phyloP scores from a whole-genome alignment of 1,140 invertebrate genomes.

The Oncopodura yosiiana region DNA sequence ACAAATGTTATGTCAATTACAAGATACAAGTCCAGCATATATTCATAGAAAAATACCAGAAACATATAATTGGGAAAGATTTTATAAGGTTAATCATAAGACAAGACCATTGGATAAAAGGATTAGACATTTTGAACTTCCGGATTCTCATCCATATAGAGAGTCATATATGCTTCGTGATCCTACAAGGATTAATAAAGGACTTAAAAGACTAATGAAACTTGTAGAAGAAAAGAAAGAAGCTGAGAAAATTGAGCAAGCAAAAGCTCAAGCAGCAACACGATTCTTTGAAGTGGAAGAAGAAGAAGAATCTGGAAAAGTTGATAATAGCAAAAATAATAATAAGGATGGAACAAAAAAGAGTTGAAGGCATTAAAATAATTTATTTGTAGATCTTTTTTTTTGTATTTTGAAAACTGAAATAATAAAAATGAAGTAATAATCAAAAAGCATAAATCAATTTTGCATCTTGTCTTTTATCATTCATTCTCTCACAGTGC shows the following conservation, averaged over 20 bases:
- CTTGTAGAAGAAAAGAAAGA: conserved; percentile 6
- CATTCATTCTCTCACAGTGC: too few species aligned
- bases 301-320: too few species aligned
- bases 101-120: conserved; percentile 55
- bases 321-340: too few species aligned
- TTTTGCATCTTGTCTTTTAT: too few species aligned
- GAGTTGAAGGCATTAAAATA: too few species aligned
- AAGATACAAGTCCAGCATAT: conserved; percentile 46
- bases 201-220: background rate
- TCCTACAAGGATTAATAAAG: background rate
- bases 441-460: too few species aligned
- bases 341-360: too few species aligned
- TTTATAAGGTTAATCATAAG: conserved; percentile 58
- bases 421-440: too few species aligned
- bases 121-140: conserved; percentile 53
- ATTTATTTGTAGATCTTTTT: too few species aligned
- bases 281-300: too few species aligned
- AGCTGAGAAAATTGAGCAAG: conserved; percentile 3
- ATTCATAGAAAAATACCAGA: conserved; percentile 54
- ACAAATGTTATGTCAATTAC: conserved; percentile 41
- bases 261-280: too few species aligned
- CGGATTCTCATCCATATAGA: background rate
- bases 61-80: conserved; percentile 62
- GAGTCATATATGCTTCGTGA: background rate
- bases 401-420: too few species aligned